A percentile compares a stretch with the other conserved stretches of the same genome.
These are phyloP conservation scores for Anseranas semipalmata DNA, from an alignment of 2,113 vertebrate genomes.

Conservation along the genomic window DNA sequence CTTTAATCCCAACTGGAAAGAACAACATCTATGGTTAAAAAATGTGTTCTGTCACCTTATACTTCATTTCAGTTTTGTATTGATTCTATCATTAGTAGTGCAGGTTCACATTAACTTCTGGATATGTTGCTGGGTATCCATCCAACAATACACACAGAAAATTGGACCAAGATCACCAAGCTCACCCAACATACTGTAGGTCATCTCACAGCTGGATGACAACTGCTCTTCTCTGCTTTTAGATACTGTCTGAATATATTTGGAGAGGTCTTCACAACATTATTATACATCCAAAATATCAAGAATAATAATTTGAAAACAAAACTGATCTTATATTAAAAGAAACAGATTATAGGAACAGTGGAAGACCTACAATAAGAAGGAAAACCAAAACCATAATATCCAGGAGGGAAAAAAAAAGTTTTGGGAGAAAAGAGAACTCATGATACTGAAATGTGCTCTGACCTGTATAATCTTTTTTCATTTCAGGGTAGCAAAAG, in stretches of 20 bases:
- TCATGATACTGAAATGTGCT: neutral
- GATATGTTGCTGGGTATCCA: neutral
- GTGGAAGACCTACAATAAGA: neutral
- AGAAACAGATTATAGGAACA: neutral
- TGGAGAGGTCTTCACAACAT: neutral
- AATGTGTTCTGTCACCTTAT: neutral
- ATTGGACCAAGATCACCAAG: neutral
- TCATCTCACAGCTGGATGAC: neutral
- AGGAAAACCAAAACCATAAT: neutral
- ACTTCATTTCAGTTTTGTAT: neutral
- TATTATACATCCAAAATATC: neutral
- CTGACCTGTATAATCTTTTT: constrained; percentile 66
- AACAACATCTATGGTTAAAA: neutral
- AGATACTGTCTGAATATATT: neutral
- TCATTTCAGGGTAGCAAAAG: neutral
- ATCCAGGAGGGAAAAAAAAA: neutral
- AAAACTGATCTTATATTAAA: constrained; percentile 9
- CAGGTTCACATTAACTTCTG: neutral
- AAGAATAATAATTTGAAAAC: neutral
- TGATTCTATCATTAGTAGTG: neutral
- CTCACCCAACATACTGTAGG: neutral
- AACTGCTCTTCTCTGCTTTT: neutral
- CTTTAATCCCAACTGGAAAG: neutral
- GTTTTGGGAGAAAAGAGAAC: neutral
- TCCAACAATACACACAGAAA: neutral